Base-by-base conservation (phyloP, 2,888 invertebrate species). In the Troilus luridus region DNA sequence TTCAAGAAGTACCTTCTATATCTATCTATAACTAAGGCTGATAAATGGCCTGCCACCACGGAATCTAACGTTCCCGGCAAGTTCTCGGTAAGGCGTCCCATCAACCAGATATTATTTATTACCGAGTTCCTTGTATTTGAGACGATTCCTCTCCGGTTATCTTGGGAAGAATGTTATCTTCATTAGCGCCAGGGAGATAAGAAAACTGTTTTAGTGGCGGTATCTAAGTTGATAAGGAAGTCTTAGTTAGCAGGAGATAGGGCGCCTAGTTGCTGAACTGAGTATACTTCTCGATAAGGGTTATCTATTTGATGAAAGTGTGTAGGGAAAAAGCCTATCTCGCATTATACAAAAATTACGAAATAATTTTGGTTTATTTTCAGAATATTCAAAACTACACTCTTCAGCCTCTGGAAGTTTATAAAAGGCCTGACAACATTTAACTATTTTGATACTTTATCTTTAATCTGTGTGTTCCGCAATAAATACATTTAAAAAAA, bases 101-200 rank as follows among this genome's bases (percentile, higher is more conserved):
- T 77, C 72, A 77, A 77, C 41, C 41, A 77, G 14, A 41, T 41
- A 85, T 56, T n/a, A 85, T 85, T 85, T 85, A 85, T 85, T 85
- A 58, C 21, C 41, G 14, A 58, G 56, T 85, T 85, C 85, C n/a
- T n/a, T n/a, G 85, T 85, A 85, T 85, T 85, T 56, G 56, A 56
- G 56, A n/a, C 85, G 6, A 85, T 85, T 56, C 21, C 41, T 85
- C 85, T 85, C 56, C 56, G n/a, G 85, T 41, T 77, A 77, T 85
- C 85, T 85, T n/a, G 21, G n/a, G 85, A 54, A 54, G 81, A 85
- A 58, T n/a, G 21, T 58, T 85, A 58, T 85, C 85, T 85, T 85
- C 85, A 85, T 85, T 85, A 85, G 85, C 54, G 85, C 85, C 85
- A 58, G 56, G 12, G 10, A 85, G 85, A 85, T 85, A 85, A 85